Evolutionary conservation across 2,797 vertebrate species (phyloP).

Genomic region (Catamblyrhynchus diadema): DNA sequence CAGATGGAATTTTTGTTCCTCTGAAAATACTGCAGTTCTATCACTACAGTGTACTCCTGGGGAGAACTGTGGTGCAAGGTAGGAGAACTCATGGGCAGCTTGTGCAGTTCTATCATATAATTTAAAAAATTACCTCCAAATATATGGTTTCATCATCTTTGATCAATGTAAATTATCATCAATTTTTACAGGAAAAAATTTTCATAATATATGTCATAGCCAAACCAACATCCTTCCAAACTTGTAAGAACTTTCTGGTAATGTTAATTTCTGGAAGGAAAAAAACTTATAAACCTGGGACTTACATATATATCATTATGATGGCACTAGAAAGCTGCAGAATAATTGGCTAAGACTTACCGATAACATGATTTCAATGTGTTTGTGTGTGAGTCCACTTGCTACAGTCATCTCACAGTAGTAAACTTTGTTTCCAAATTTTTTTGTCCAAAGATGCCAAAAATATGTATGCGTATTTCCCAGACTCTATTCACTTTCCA

Average conservation of each 20-base stretch:
- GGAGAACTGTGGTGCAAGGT: neutral
- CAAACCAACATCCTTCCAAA: neutral
- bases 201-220: neutral
- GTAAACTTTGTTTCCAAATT: neutral
- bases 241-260: neutral
- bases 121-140: neutral
- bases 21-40: neutral
- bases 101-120: neutral
- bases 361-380: neutral
- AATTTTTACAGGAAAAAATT: neutral
- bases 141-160: neutral
- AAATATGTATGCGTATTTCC: neutral
- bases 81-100: neutral
- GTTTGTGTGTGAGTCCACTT: neutral
- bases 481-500: neutral
- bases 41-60: neutral
- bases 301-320: rapidly evolving
- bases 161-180: neutral
- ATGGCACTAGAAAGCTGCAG: neutral
- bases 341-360: neutral
- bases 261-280: neutral
- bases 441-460: neutral
- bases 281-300: neutral
- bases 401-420: neutral
- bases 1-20: neutral